These are phyloP conservation scores for Hypercompe scribonia DNA, from an alignment of 2,888 invertebrate species.

Conservation along the genomic window DNA sequence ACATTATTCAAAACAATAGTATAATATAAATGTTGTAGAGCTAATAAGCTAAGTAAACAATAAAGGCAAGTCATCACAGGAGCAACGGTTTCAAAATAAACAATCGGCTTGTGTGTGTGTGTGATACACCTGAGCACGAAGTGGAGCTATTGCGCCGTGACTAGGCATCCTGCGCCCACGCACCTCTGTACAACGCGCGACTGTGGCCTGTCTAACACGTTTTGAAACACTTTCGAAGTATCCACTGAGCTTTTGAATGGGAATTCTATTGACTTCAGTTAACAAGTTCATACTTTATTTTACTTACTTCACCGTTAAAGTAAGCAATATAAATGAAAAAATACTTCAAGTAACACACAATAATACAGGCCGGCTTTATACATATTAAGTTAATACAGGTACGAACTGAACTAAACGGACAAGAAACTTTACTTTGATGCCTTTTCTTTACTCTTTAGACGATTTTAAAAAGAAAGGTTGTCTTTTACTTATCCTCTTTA, in stretches of 20 bases:
- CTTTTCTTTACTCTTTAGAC: neutral
- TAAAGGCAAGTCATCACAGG: constrained; percentile 37
- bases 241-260: constrained; percentile 13
- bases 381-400: no score
- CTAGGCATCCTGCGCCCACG: constrained; percentile 61
- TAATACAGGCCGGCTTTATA: neutral
- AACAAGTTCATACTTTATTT: neutral
- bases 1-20: neutral
- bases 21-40: neutral
- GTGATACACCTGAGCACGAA: constrained; percentile 68
- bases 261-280: constrained; percentile 7
- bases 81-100: constrained; percentile 42
- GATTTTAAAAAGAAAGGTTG: no score
- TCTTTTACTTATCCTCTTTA: neutral
- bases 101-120: constrained; percentile 48
- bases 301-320: neutral
- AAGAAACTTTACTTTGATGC: neutral
- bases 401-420: neutral
- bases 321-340: neutral
- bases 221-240: constrained; percentile 57
- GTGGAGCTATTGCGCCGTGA: constrained; percentile 47
- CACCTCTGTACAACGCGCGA: constrained; percentile 45
- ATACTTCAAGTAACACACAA: neutral
- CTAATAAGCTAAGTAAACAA: constrained; percentile 17
- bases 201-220: constrained; percentile 62